Evolutionary conservation across 2,113 vertebrate genomes (phyloP).

Genomic region (Ia io): DNA sequence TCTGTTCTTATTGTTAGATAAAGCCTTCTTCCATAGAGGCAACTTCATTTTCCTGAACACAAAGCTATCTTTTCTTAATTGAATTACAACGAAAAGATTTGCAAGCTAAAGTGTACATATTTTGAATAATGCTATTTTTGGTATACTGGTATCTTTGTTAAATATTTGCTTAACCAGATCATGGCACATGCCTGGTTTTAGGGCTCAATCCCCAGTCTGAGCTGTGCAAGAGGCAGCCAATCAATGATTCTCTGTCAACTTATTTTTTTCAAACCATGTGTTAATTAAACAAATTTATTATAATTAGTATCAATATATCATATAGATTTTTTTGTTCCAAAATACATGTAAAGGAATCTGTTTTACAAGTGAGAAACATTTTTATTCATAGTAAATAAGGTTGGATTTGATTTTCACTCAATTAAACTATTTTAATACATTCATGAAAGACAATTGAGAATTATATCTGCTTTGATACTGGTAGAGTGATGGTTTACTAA

Average conservation of each 20-base stretch:
- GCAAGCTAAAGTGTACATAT: background rate
- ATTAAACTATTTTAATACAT: slow-evolving; percentile 34
- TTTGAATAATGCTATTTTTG: background rate
- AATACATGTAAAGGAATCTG: background rate
- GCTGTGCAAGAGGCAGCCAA: no score
- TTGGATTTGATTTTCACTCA: slow-evolving; percentile 19
- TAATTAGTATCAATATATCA: background rate
- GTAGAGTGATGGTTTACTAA: slow-evolving; percentile 12
- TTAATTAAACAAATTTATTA: slow-evolving; percentile 28
- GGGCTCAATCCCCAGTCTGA: no score
- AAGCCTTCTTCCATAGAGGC: background rate
- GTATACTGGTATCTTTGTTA: background rate
- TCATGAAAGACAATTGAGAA: slow-evolving; percentile 8
- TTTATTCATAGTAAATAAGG: slow-evolving; percentile 9
- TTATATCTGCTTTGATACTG: background rate
- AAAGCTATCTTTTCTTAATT: background rate
- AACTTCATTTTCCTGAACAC: background rate
- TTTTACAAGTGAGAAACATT: slow-evolving; percentile 44
- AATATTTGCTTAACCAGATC: background rate
- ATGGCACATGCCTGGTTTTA: no score
- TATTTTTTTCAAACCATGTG: background rate
- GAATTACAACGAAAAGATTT: background rate
- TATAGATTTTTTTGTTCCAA: background rate
- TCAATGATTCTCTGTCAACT: no score
- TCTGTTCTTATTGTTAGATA: background rate